These are phyloP conservation scores for Delichon dasypus DNA, from an alignment of 2,797 vertebrate genomes.

Conservation along the genomic window DNA sequence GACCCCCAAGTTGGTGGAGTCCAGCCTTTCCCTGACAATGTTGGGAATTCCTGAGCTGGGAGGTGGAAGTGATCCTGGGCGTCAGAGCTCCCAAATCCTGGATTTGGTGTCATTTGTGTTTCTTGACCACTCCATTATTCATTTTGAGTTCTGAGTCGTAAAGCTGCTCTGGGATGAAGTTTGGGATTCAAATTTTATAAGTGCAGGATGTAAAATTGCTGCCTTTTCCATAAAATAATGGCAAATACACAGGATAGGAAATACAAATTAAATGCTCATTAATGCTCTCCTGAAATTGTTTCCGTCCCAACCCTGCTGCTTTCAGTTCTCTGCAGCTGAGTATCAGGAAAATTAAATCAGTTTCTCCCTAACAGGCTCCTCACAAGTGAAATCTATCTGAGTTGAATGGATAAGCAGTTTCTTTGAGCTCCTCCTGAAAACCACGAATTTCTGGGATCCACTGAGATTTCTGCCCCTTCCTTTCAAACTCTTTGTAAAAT, in stretches of 20 bases:
- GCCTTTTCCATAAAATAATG: background rate
- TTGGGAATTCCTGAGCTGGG: background rate
- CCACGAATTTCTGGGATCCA: background rate
- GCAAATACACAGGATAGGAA: background rate
- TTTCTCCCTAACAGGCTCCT: background rate
- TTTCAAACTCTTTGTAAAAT: background rate
- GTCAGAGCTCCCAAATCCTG: background rate
- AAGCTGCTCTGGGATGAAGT: background rate
- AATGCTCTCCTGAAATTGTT: background rate
- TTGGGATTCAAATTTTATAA: background rate
- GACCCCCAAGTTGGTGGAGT: too few relatives aligned
- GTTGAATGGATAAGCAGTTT: background rate
- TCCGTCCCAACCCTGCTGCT: background rate
- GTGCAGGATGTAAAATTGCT: background rate
- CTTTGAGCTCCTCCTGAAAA: background rate
- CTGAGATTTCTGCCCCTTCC: background rate
- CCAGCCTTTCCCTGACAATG: rapidly evolving
- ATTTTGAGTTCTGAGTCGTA: background rate
- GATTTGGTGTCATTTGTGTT: background rate
- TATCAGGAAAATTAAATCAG: background rate
- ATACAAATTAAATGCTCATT: background rate
- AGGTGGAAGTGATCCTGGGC: background rate
- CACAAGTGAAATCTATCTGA: background rate
- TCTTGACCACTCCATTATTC: background rate
- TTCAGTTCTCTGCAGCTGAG: background rate